Evolutionary conservation across 2,888 invertebrate genomes (phyloP), one percentile per base, ranked within the genome.

Genomic region (Sepioteuthis lessoniana): DNA sequence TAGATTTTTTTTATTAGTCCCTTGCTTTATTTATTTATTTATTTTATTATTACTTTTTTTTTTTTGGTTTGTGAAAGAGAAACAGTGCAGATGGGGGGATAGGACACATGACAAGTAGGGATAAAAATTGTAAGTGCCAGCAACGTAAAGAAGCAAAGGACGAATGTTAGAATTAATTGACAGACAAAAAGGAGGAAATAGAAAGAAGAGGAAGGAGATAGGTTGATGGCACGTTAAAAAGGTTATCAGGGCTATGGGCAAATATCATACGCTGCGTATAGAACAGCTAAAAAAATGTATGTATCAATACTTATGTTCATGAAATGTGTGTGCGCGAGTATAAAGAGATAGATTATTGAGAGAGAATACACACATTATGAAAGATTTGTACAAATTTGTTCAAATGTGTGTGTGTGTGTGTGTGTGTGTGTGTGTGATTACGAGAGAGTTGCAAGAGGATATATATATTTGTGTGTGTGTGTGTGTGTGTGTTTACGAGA

Each of bases 211-310:
- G 35, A 35, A 76, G 13, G 76, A n/a, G 35, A 35, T 10, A n/a
- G 76, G 76, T n/a, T n/a, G n/a, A 76, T 76, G n/a, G 76, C 76
- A 76, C 76, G 35, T n/a, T 76, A n/a, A 76, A 76, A 76, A 76
- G 76, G 76, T 76, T 76, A 76, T 16, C n/a, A n/a, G n/a, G 76
- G 76, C 76, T 76, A 76, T n/a, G n/a, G 76, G 76, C n/a, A 76
- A 76, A 76, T 76, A 76, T 35, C 76, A 76, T 16, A 35, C 76
- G 76, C n/a, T 0, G 76, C 76, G 25, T 16, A 76, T 8, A n/a
- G 76, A 76, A 13, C 76, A 35, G 10, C 35, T 35, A 76, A n/a
- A n/a, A 76, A 35, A 13, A 35, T 31, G 28, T 76, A 7, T 10
- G 28, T n/a, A 76, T 76, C n/a, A 16, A 76, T 76, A n/a, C 10